phyloP scores from a whole-genome alignment of 1,140 invertebrate species.

The Bombus cullumanus region DNA sequence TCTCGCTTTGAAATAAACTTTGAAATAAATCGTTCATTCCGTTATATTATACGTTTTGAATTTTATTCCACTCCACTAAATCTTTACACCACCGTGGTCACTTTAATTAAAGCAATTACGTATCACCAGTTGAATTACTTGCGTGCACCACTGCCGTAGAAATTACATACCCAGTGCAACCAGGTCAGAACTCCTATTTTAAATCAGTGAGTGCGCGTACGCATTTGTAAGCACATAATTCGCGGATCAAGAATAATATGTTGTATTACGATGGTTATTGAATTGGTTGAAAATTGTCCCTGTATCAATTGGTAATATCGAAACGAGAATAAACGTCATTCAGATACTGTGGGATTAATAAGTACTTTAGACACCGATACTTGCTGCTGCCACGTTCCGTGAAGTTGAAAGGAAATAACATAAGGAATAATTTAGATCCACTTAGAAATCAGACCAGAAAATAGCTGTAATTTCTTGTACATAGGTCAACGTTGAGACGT shows the following conservation, averaged over 20 bases:
- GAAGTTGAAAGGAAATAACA: neutral
- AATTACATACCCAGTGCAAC: neutral
- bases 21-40: neutral
- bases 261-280: neutral
- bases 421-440: neutral
- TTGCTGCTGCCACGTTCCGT: neutral
- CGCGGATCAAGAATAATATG: neutral
- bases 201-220: no score
- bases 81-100: neutral
- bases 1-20: neutral
- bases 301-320: neutral
- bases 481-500: no score
- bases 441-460: slow-evolving; percentile 20
- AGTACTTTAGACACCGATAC: neutral
- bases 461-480: neutral
- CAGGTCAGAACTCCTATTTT: neutral
- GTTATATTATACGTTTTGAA: neutral
- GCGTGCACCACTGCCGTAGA: neutral
- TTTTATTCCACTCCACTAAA: neutral
- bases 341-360: neutral
- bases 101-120: slow-evolving; percentile 8
- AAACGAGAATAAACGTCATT: neutral
- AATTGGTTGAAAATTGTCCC: neutral
- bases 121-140: neutral
- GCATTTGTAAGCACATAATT: neutral